A percentile compares a stretch with the other conserved stretches of the same genome.
phyloP scores from a whole-genome alignment of 2,888 invertebrate species.

The Epistrophe eligans region DNA sequence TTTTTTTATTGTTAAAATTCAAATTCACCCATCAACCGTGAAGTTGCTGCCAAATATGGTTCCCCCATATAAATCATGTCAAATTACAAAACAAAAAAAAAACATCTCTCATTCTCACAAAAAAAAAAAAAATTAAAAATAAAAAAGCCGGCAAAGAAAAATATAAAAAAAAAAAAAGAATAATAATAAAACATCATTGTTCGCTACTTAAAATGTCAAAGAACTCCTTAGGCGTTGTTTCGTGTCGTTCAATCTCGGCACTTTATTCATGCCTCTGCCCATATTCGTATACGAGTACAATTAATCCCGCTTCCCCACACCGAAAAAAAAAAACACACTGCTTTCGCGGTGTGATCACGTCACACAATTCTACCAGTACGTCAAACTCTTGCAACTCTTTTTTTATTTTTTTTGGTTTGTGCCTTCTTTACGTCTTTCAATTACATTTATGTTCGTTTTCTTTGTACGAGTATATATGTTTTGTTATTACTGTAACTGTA shows the following conservation, averaged over 20 bases:
- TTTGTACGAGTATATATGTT: not conserved
- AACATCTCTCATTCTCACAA: not conserved
- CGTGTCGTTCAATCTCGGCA: slow-evolving; percentile 46
- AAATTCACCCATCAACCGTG: not conserved
- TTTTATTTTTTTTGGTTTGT: slow-evolving; percentile 11
- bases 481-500: slow-evolving; percentile 21
- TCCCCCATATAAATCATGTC: slow-evolving; percentile 18
- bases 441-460: slow-evolving; percentile 20
- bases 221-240: slow-evolving; percentile 67
- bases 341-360: slow-evolving; percentile 39
- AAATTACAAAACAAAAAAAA: slow-evolving; percentile 21
- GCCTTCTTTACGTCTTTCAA: slow-evolving; percentile 25
- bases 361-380: slow-evolving; percentile 47
- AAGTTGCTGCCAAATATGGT: slow-evolving; percentile 6
- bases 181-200: slow-evolving; percentile 40
- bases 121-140: not conserved
- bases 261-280: slow-evolving; percentile 26
- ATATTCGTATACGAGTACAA: not conserved
- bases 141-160: not conserved
- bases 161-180: not conserved
- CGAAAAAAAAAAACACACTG: not conserved
- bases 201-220: slow-evolving; percentile 70
- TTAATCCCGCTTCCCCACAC: not conserved
- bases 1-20: not conserved
- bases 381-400: slow-evolving; percentile 37